Percentiles rank a stretch among this genome's conserved stretches.
These are phyloP conservation scores for Crenuchus spilurus DNA, from an alignment of 2,797 vertebrate genomes.

Conservation along the genomic window DNA sequence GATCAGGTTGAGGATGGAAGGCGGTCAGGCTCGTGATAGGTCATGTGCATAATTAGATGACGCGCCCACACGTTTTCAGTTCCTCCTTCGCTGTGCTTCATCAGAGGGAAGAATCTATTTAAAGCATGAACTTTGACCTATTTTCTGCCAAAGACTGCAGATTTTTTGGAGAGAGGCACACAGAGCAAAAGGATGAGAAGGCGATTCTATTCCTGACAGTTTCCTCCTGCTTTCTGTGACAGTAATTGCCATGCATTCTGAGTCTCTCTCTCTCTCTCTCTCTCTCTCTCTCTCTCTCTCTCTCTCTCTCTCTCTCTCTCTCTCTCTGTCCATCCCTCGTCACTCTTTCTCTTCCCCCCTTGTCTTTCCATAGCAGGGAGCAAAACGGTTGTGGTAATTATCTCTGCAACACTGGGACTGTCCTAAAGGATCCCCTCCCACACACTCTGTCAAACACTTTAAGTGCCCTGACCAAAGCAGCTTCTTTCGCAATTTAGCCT, in stretches of 20 bases:
- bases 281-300: neutral
- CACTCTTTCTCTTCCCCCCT: neutral
- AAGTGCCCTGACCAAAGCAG: neutral
- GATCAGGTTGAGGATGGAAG: neutral
- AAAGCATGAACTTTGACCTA: constrained; percentile 40
- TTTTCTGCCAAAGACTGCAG: constrained; percentile 19
- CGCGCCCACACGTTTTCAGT: neutral
- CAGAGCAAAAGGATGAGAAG: constrained; percentile 37
- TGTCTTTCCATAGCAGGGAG: constrained; percentile 49
- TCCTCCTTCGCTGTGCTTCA: neutral
- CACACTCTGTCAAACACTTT: constrained; percentile 20
- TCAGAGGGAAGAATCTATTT: constrained; percentile 16
- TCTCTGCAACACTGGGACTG: constrained; percentile 59
- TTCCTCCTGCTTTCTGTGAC: constrained; percentile 36
- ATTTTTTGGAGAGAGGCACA: neutral
- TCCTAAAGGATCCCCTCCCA: constrained; percentile 52
- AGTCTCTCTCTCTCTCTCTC: constrained; percentile 47
- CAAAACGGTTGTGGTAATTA: constrained; percentile 63
- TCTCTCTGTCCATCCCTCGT: neutral
- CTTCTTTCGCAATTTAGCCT: constrained; percentile 12
- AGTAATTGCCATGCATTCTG: constrained; percentile 41
- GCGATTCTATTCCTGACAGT: constrained; percentile 38
- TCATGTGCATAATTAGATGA: constrained; percentile 12
- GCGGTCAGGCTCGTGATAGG: constrained; percentile 3
- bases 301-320: constrained; percentile 10